These are phyloP conservation scores for Scarus forsteni DNA, from an alignment of 2,797 vertebrate species.

Conservation along the genomic window DNA sequence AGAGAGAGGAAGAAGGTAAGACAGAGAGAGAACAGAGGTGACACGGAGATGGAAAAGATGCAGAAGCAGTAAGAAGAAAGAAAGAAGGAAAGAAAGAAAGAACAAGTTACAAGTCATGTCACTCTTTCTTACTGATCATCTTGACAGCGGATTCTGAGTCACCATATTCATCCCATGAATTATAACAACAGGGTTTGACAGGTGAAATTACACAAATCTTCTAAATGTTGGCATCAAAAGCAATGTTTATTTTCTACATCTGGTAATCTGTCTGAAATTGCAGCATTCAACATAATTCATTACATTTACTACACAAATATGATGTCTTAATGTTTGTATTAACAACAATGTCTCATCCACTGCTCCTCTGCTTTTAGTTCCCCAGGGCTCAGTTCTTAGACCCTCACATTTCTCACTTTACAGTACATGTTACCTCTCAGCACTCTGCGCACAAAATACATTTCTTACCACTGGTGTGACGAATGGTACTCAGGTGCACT, in stretches of 20 bases:
- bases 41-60: slow-evolving; percentile 21
- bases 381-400: no score
- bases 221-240: slow-evolving; percentile 27
- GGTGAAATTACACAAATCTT: slow-evolving; percentile 35
- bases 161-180: slow-evolving; percentile 47
- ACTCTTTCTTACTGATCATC: slow-evolving; percentile 49
- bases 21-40: slow-evolving; percentile 9
- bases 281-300: no score
- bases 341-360: no score
- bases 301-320: no score
- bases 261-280: slow-evolving; percentile 24
- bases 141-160: slow-evolving; percentile 27
- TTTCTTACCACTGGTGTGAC: no score
- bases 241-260: slow-evolving; percentile 8
- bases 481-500: no score
- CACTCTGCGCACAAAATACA: no score
- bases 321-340: no score
- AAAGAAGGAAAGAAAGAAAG: slow-evolving; percentile 17
- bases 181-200: slow-evolving; percentile 23
- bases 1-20: slow-evolving; percentile 31
- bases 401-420: no score
- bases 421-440: no score
- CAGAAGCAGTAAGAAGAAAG: slow-evolving; percentile 8
- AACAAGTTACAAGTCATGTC: slow-evolving; percentile 25
- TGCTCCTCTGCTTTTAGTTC: no score